These are phyloP conservation scores for Pithys albifrons DNA, from an alignment of 2,113 vertebrate genomes.

Conservation along the genomic window DNA sequence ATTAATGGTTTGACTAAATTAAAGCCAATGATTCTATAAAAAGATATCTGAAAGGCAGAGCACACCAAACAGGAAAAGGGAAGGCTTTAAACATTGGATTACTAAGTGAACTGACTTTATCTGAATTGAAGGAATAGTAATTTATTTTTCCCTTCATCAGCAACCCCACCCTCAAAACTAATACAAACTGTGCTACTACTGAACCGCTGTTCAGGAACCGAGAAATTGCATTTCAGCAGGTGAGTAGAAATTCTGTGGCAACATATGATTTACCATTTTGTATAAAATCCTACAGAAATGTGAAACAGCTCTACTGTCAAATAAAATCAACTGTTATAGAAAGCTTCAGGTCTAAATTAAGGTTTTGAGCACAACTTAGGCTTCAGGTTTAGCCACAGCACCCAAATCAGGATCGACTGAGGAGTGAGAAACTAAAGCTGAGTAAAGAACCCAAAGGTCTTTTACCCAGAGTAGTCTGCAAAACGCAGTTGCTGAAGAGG, in stretches of 20 bases:
- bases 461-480: background rate
- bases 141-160: background rate
- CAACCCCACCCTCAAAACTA: background rate
- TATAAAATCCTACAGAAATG: background rate
- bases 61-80: background rate
- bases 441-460: background rate
- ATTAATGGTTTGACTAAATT: background rate
- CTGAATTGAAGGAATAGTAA: background rate
- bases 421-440: background rate
- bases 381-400: background rate
- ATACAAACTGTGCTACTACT: rapidly evolving
- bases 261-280: background rate
- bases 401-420: background rate
- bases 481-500: background rate
- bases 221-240: background rate
- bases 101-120: background rate
- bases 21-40: background rate
- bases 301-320: background rate
- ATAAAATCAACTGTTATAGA: background rate
- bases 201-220: background rate
- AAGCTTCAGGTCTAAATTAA: background rate
- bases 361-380: background rate
- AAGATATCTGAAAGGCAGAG: background rate
- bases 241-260: background rate
- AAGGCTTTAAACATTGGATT: background rate